Conservation (phyloP, 2,797 vertebrate species). For the Tapirus indicus region DNA sequence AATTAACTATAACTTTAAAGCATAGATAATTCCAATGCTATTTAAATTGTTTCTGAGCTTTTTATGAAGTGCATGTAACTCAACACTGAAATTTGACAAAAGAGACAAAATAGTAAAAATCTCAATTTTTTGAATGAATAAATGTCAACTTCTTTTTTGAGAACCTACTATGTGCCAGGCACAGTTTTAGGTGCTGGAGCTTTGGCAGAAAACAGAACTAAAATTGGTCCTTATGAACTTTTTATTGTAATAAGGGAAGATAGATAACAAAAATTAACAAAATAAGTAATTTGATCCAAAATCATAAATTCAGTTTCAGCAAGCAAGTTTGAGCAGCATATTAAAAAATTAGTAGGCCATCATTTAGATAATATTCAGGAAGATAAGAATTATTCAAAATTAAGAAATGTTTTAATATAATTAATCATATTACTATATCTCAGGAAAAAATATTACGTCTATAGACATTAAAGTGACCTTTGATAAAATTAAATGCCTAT, state of each 20-base stretch:
- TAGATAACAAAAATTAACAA: neutral
- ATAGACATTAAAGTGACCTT: neutral
- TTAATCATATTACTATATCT: neutral
- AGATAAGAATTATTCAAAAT: constrained; percentile 7
- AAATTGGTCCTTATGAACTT: neutral
- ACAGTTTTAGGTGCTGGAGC: neutral
- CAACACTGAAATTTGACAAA: neutral
- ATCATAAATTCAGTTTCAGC: neutral
- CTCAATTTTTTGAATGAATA: neutral
- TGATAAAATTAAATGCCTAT: neutral
- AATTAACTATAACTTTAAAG: neutral
- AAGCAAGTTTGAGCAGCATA: neutral
- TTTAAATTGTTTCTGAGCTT: neutral
- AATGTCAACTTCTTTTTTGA: neutral
- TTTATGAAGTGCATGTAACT: neutral
- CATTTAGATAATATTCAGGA: neutral
- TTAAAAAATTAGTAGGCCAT: neutral
- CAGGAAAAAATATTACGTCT: neutral
- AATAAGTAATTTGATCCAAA: neutral
- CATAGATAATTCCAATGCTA: neutral
- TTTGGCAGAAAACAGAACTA: neutral
- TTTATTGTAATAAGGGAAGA: neutral
- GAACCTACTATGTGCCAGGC: neutral
- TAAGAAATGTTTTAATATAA: constrained; percentile 9
- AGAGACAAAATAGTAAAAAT: neutral